Evolutionary conservation across 2,888 invertebrate species (phyloP), one percentile per base, ranked within the genome.

Genomic region (Erebia aethiops): DNA sequence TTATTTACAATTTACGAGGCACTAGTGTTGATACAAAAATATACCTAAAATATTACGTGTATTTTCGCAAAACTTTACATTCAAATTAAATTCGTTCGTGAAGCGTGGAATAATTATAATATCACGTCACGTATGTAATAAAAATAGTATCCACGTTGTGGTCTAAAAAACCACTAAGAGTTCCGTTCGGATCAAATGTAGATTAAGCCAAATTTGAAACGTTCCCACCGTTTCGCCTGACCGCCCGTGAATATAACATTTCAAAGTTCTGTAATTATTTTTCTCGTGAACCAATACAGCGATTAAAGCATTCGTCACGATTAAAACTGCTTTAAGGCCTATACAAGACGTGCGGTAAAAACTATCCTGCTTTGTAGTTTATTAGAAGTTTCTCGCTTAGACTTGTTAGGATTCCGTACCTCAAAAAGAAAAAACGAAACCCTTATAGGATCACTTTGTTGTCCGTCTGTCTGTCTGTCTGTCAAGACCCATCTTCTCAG

Each of bases 221-320:
- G 88, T 93, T 93, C 93, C 90, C 92, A 93, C 87, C 88, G 93
- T 87, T 84, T 82, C 89, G 92, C 87, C 89, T 83, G 87, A 89
- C 81, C 84, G 90, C 83, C 79, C 80, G 77, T 84, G 84, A 89
- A 90, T 88, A 82, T 88, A 86, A 84, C 84, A 82, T 87, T 88
- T 80, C 80, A 82, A 84, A 85, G 83, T 81, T 84, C 85, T 83
- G 87, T 90, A 89, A 92, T 92, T 91, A 90, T 91, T 89, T 89
- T 84, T 86, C 85, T 88, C 84, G 85, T 87, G 89, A 89, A 88
- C 89, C 91, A 90, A 91, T 92, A 91, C 87, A 86, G 87, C 88
- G 87, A 91, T 90, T 90, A 87, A 81, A 82, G 78, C 82, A 90
- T 93, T 91, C 89, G 92, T 87, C 86, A 90, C 89, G 91, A 88